Percentiles rank a stretch among this genome's conserved stretches.
phyloP scores from a whole-genome alignment of 92 coral and sea anemone genomes.

The Actinernus sp. region DNA sequence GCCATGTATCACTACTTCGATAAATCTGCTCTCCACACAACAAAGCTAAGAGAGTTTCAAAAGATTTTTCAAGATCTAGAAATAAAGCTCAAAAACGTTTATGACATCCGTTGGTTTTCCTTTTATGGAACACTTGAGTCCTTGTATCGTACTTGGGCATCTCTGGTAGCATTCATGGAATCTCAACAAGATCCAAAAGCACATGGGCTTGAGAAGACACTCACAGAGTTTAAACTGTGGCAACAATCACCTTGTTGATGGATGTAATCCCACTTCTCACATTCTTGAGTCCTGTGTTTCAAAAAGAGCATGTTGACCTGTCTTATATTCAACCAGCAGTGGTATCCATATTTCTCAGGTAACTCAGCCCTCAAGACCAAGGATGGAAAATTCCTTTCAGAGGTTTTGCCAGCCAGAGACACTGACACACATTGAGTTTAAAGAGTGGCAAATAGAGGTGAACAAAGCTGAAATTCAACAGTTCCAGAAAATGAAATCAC shows the following conservation, averaged over 20 bases:
- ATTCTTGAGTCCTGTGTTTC: slow-evolving; percentile 37
- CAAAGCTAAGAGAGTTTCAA: slow-evolving; percentile 18
- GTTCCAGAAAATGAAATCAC: slow-evolving; percentile 10
- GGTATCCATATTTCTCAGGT: slow-evolving; percentile 12
- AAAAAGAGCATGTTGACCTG: slow-evolving; percentile 37
- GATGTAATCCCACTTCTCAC: slow-evolving; percentile 41
- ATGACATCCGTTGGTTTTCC: slow-evolving; percentile 35
- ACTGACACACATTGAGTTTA: slow-evolving; percentile 7
- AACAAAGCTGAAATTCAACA: slow-evolving; percentile 13
- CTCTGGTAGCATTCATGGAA: slow-evolving; percentile 15
- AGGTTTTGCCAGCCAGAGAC: slow-evolving; percentile 23
- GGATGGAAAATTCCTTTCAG: slow-evolving; percentile 35
- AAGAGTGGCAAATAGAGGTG: slow-evolving; percentile 6
- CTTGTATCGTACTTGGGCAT: slow-evolving; percentile 20
- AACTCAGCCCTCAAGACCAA: slow-evolving; percentile 36
- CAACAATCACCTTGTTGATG: slow-evolving; percentile 23
- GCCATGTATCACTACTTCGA: slow-evolving; percentile 21
- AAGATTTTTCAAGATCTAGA: slow-evolving; percentile 13
- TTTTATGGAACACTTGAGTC: background rate
- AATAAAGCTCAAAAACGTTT: slow-evolving; percentile 29
- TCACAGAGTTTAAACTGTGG: slow-evolving; percentile 18
- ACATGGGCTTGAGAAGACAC: slow-evolving; percentile 50
- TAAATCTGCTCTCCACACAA: slow-evolving; percentile 17
- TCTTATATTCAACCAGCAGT: slow-evolving; percentile 25
- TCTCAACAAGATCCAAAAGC: slow-evolving; percentile 40